phyloP scores from a whole-genome alignment of 2,888 invertebrate species.

The Odontothrips loti region DNA sequence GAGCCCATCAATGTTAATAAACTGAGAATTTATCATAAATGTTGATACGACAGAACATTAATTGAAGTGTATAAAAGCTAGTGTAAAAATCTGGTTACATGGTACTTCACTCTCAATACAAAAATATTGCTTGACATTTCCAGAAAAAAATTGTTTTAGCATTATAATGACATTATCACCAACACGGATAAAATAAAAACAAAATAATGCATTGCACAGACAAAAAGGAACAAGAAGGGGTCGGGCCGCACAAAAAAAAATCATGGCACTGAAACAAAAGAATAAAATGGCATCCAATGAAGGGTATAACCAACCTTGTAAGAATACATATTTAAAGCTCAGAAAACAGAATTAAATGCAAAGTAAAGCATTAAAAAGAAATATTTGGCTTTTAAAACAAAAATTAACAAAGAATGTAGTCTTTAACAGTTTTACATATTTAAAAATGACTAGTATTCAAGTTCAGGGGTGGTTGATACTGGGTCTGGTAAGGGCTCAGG shows the following conservation, averaged over 20 bases:
- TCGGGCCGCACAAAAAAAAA: too few relatives aligned
- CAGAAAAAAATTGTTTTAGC: background rate
- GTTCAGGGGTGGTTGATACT: background rate
- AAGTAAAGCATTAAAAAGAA: background rate
- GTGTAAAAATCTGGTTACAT: too few relatives aligned
- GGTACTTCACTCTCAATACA: too few relatives aligned
- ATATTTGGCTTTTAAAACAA: constrained; percentile 4
- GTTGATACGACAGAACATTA: too few relatives aligned
- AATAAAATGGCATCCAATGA: background rate
- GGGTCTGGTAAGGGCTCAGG: constrained; percentile 16
- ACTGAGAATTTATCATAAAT: too few relatives aligned
- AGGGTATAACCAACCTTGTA: background rate
- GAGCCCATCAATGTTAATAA: too few relatives aligned
- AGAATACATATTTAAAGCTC: background rate
- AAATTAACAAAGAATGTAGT: background rate
- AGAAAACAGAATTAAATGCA: constrained; percentile 7
- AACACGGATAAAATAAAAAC: too few relatives aligned
- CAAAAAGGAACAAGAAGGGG: background rate
- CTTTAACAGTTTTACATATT: background rate
- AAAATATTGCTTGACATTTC: too few relatives aligned
- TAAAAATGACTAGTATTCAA: constrained; percentile 21
- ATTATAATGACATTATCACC: background rate
- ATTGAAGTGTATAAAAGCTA: too few relatives aligned
- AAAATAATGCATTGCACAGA: background rate
- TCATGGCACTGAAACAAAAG: background rate